Evolutionary conservation across 2,797 vertebrate species (phyloP).

Genomic region (Pachyuromys duprasi): DNA sequence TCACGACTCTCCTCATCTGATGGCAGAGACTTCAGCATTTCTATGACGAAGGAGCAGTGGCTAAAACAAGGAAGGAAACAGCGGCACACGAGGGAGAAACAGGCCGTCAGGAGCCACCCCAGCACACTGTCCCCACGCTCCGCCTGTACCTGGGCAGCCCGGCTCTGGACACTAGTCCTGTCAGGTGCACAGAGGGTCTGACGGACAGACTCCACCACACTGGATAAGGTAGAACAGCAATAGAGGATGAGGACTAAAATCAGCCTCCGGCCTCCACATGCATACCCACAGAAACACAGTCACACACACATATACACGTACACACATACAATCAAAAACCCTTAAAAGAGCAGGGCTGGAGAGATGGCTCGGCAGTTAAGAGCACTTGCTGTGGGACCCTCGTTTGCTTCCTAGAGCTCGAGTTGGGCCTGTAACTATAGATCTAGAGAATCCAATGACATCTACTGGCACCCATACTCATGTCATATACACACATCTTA

Average conservation of each 20-base stretch:
- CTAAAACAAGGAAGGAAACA: constrained; percentile 72
- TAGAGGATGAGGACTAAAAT: background rate
- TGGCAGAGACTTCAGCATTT: constrained; percentile 90
- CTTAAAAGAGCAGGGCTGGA: background rate
- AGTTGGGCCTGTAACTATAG: background rate
- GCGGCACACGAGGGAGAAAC: background rate
- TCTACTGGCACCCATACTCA: background rate
- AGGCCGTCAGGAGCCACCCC: background rate
- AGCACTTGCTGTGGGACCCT: background rate
- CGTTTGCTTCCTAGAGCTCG: background rate
- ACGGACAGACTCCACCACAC: background rate
- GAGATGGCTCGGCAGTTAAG: background rate
- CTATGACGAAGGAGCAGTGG: constrained; percentile 88
- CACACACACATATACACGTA: background rate
- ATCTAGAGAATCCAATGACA: background rate
- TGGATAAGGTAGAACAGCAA: background rate
- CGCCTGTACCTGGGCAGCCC: rapidly evolving
- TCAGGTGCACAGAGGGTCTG: background rate
- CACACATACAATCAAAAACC: background rate
- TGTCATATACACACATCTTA: background rate
- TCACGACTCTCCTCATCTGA: constrained; percentile 85
- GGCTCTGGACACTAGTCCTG: background rate
- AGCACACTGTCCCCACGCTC: background rate
- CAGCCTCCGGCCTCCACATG: background rate
- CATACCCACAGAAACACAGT: background rate